phyloP scores from a whole-genome alignment of 2,797 vertebrate genomes.

The Argentina silus region DNA sequence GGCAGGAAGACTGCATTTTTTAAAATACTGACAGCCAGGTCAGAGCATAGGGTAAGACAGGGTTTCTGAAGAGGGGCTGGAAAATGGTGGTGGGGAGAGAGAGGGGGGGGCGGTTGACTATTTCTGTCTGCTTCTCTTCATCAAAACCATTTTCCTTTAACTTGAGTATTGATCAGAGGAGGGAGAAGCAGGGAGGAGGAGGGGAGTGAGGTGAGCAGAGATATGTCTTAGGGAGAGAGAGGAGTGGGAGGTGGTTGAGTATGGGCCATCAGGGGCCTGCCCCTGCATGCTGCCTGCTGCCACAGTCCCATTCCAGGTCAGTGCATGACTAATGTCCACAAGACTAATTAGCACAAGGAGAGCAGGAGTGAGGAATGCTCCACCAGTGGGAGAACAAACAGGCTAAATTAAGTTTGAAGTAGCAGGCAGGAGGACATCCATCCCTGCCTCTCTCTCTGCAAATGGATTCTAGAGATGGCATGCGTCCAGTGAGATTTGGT shows the following conservation, averaged over 20 bases:
- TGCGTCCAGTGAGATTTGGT: slow-evolving; percentile 20
- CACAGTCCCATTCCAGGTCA: slow-evolving; percentile 41
- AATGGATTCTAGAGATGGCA: slow-evolving; percentile 12
- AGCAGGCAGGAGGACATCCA: neutral
- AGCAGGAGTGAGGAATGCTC: neutral
- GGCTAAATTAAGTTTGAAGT: neutral
- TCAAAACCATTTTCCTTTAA: too few relatives aligned
- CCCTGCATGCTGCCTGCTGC: slow-evolving; percentile 7
- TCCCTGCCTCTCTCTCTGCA: slow-evolving; percentile 6
- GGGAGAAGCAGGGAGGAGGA: neutral
- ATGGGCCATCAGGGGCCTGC: neutral
- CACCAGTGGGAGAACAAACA: slow-evolving; percentile 5
- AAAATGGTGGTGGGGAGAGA: slow-evolving; percentile 3
- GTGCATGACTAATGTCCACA: slow-evolving; percentile 35
- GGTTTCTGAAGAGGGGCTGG: slow-evolving; percentile 5
- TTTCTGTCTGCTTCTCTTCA: too few relatives aligned
- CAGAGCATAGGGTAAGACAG: neutral
- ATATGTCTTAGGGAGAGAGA: neutral
- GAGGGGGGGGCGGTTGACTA: neutral
- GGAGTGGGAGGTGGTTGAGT: neutral
- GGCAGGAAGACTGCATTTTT: too few relatives aligned
- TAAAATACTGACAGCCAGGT: too few relatives aligned
- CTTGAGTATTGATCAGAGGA: too few relatives aligned
- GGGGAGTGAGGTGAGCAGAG: neutral
- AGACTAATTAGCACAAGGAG: slow-evolving; percentile 19